Conservation (phyloP, 2,888 invertebrate genomes). For the Caenorhabditis sp. region DNA sequence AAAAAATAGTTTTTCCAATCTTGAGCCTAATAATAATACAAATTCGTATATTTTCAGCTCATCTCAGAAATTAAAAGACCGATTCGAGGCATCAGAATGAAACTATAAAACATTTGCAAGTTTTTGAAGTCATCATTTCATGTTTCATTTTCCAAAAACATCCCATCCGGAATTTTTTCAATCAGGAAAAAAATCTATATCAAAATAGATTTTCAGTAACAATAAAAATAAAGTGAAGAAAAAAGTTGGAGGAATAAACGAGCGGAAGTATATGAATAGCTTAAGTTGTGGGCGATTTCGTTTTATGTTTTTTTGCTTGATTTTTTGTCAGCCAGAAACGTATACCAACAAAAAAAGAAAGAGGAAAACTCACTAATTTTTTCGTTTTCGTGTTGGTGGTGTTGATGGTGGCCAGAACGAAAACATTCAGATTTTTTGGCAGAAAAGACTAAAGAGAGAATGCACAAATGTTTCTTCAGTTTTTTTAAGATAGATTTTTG, state of each 20-base stretch:
- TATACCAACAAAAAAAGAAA: neutral
- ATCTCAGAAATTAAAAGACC: too few relatives aligned
- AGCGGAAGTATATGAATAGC: too few relatives aligned
- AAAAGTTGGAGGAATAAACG: neutral
- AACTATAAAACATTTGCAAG: too few relatives aligned
- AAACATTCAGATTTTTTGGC: constrained; percentile 8
- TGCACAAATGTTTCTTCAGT: neutral
- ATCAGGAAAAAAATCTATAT: neutral
- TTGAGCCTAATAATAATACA: too few relatives aligned
- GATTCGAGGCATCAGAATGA: too few relatives aligned
- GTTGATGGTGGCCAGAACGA: constrained; percentile 19
- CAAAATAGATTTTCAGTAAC: neutral
- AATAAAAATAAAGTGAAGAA: constrained; percentile 1
- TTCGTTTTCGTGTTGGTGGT: constrained; percentile 31
- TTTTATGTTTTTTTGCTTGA: neutral
- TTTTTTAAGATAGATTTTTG: too few relatives aligned
- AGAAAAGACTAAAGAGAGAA: neutral
- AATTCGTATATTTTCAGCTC: too few relatives aligned
- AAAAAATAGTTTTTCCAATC: too few relatives aligned
- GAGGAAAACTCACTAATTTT: constrained; percentile 30
- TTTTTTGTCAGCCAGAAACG: too few relatives aligned
- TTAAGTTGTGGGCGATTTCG: neutral
- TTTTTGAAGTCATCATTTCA: too few relatives aligned
- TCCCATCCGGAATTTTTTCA: too few relatives aligned
- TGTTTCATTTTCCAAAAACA: too few relatives aligned